These are phyloP conservation scores for Corynorhinus townsendii DNA, from an alignment of 2,113 vertebrate species.

Conservation along the genomic window DNA sequence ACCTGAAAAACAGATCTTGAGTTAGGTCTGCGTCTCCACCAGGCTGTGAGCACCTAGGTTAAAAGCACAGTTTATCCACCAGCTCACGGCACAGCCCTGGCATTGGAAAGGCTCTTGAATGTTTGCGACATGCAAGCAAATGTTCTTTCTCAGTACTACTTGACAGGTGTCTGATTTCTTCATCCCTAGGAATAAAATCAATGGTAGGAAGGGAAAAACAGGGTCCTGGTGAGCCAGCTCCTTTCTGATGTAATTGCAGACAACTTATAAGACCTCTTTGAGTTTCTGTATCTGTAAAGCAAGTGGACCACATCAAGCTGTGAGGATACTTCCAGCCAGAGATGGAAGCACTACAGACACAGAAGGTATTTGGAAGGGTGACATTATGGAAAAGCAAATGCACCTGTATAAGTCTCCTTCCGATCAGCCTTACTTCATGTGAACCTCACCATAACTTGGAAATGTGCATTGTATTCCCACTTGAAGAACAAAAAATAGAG, in stretches of 20 bases:
- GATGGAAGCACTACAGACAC: background rate
- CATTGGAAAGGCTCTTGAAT: background rate
- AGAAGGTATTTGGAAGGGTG: background rate
- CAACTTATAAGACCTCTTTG: background rate
- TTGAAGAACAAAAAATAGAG: background rate
- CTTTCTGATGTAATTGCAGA: background rate
- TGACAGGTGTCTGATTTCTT: slow-evolving; percentile 3
- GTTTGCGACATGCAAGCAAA: background rate
- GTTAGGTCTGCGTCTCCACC: background rate
- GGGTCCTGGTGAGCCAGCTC: no score
- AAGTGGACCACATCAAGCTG: background rate
- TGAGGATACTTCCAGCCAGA: background rate
- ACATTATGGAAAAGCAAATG: background rate
- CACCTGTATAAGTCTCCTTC: background rate
- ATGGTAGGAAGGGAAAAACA: background rate
- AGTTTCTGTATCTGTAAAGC: background rate
- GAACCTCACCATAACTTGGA: background rate
- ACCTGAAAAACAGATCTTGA: background rate
- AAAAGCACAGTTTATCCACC: background rate
- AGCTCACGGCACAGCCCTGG: background rate
- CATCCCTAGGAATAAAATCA: background rate
- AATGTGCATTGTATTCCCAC: background rate
- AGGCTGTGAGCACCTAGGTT: background rate
- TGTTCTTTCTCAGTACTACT: background rate
- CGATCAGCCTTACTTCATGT: background rate